Evolutionary conservation across 2,113 vertebrate genomes (phyloP), one percentile per base, ranked within the genome.

Genomic region (Seriola aureovittata): DNA sequence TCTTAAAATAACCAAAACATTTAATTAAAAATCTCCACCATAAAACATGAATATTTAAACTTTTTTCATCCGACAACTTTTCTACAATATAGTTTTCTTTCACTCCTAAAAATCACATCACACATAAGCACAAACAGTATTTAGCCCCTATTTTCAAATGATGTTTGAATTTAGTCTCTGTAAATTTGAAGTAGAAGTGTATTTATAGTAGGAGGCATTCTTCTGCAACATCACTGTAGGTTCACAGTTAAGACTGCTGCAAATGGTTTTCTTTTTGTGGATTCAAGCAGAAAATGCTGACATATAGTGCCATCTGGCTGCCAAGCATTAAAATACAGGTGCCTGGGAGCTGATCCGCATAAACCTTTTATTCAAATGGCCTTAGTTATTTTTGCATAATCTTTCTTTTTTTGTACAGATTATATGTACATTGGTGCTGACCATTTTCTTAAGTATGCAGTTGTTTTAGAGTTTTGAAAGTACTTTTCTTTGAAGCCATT

Each of bases 231-330:
- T 57, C 23, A 48, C 44, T 46, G 23, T 10, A 57, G 16, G 23
- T 34, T 44, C 46, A 68, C 14, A 69, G 25, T 52, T 44, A 4
- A 52, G 19, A 76, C 23, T 13, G 8, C 10, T 38, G 38, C 29
- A 44, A 29, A 36, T 58, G n/a, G 16, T 23, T 46, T 66, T 17
- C 14, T 19, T 1, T 23, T 8, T 48, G 11, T 42, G 17, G 78
- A 21, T 75, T 58, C 40, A n/a, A 10, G 23, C 11, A 69, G 57
- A 46, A 63, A 78, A 78, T 16, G 6, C 46, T 58, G 55, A 29
- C 38, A 60, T n/a, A 32, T 34, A 69, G 86, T 74, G 82, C 89
- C 92, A 84, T 40, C 90, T 93, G 82, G 69, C 77, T 68, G 78
- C 40, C 21, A 4, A 69, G 14, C 1, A 36, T 57, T 11, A 3